phyloP scores from a whole-genome alignment of 2,888 invertebrate species.

The Aphodius granarius region DNA sequence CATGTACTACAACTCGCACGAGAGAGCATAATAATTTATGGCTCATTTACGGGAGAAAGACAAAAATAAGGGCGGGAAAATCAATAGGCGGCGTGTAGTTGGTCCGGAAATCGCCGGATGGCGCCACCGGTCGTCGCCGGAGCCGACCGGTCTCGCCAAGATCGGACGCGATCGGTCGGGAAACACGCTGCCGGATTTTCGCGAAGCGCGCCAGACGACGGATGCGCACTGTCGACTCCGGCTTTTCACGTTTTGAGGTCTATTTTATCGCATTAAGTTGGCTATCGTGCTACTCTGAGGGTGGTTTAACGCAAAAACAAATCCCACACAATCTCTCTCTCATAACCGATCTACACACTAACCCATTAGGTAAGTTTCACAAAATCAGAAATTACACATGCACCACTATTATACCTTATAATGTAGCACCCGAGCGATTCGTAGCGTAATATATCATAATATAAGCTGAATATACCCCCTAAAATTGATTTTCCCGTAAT shows the following conservation, averaged over 20 bases:
- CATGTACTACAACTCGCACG: conserved; percentile 10
- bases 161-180: conserved; percentile 30
- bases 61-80: conserved; percentile 50
- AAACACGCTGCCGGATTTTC: background rate
- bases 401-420: background rate
- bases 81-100: conserved; percentile 44
- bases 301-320: conserved; percentile 42
- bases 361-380: conserved; percentile 8
- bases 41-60: conserved; percentile 49
- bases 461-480: background rate
- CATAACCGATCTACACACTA: background rate
- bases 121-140: conserved; percentile 39
- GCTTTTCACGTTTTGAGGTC: conserved; percentile 52
- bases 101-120: conserved; percentile 36
- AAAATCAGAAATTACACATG: conserved; percentile 5
- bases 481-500: background rate
- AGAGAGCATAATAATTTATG: conserved; percentile 49
- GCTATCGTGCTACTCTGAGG: conserved; percentile 54
- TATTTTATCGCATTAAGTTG: conserved; percentile 55
- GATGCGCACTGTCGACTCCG: conserved; percentile 47
- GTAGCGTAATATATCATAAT: background rate
- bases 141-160: conserved; percentile 37
- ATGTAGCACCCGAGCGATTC: background rate
- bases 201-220: conserved; percentile 19
- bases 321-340: conserved; percentile 1